Percentiles rank a stretch among this genome's conserved stretches.
phyloP scores from a whole-genome alignment of 92 coral and sea anemone species.

The Heliopora coerulea region DNA sequence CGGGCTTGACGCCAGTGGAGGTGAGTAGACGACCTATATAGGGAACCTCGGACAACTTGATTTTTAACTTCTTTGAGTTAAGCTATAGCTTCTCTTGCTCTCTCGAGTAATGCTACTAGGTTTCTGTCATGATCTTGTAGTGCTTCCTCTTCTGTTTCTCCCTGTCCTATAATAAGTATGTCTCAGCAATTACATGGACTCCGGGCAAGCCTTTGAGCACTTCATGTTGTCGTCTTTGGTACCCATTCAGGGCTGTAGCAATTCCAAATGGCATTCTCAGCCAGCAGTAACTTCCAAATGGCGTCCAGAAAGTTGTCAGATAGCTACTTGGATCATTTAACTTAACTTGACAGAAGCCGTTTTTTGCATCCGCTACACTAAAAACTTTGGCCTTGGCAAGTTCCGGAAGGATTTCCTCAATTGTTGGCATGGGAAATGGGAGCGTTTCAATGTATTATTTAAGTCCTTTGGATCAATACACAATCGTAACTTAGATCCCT shows the following conservation, averaged over 20 bases:
- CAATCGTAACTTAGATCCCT: constrained; percentile 19
- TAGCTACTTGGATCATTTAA: no score
- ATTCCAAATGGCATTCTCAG: constrained; percentile 30
- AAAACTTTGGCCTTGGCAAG: constrained; percentile 4
- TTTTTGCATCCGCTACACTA: background rate
- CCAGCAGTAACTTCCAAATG: no score
- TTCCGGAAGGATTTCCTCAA: background rate
- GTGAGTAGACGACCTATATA: constrained; percentile 39
- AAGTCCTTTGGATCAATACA: constrained; percentile 5
- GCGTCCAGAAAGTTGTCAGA: background rate
- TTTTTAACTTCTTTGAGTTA: constrained; percentile 44
- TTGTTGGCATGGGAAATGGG: background rate
- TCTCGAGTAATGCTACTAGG: constrained; percentile 39
- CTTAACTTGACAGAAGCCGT: background rate
- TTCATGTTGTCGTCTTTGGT: constrained; percentile 26
- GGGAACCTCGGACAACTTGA: constrained; percentile 33
- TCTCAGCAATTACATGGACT: constrained; percentile 3
- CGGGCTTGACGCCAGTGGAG: constrained; percentile 25
- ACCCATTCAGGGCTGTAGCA: constrained; percentile 10
- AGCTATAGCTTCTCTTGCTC: constrained; percentile 44
- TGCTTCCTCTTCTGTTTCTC: constrained; percentile 39
- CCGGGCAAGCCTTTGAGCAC: constrained; percentile 13
- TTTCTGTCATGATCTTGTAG: constrained; percentile 46
- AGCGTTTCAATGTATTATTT: constrained; percentile 17
- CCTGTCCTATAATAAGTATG: background rate